Base-by-base conservation (phyloP, 1,140 invertebrate genomes). In the Sesamia nonagrioides region DNA sequence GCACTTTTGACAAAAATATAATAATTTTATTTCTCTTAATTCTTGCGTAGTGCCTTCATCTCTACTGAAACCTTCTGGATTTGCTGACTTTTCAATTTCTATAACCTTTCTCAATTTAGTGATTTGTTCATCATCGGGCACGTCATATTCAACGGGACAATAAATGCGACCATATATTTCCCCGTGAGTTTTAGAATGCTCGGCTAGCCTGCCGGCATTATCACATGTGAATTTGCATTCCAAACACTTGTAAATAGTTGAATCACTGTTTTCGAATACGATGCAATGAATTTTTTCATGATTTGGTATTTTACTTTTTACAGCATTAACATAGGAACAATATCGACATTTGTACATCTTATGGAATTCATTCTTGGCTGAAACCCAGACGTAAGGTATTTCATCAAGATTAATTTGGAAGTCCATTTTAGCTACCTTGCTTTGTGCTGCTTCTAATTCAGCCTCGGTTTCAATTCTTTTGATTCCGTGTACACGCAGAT, bases 291-390 rank as follows among this genome's bases (percentile, higher is more conserved):
- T 98, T 89, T 97, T 97, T 90, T 98, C 97, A 91, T 98, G 98
- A 80, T 98, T 97, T n/a, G 96, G 96, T 40, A 98, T 97, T 89
- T 98, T 98, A 42, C 97, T 96, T 93, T 97, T 97, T 42, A 97
- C 94, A 8, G 96, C 94, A 87, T 98, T 98, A 1, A 98, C 97
- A 89, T 98, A 98, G 0, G 98, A 98, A 91, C 98, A 98, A 86
- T 96, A 97, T 40, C 97, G 95, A 88, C 98, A 98, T 87, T 98
- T 98, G 84, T 97, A 97, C 96, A 98, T 97, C 92, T 98, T 98
- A 9, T 96, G 96, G 77, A 98, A 97, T 11, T 96, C 96, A 18
- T 97, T 97, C 79, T 96, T 96, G 6, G 96, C 96, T 0, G 96
- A 97, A 0, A 97, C 97, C 97, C 97, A 98, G 1, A 97, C 97